A percentile compares a stretch with the other conserved stretches of the same genome.
Evolutionary conservation across 2,797 vertebrate species (phyloP).

Genomic region (Spea hammondii): DNA sequence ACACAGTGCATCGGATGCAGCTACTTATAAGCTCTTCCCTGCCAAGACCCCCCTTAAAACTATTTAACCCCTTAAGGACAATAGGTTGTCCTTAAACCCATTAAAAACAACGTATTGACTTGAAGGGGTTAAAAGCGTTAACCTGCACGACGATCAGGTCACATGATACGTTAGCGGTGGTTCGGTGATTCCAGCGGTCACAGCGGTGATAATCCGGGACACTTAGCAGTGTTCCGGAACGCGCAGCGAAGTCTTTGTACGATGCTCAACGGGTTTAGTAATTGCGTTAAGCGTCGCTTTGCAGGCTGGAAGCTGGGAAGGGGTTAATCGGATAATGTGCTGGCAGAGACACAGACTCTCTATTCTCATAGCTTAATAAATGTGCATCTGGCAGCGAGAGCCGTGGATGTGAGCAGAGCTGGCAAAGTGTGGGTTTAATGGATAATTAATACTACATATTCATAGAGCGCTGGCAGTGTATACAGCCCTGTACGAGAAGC

Average conservation of each 20-base stretch:
- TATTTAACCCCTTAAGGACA: no score
- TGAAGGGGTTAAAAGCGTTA: no score
- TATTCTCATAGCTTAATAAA: slow-evolving; percentile 28
- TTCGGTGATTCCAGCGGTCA: no score
- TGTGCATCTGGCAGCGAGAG: slow-evolving; percentile 24
- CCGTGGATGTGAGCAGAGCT: slow-evolving; percentile 19
- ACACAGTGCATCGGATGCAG: no score
- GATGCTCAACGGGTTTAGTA: background rate
- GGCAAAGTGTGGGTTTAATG: slow-evolving; percentile 27
- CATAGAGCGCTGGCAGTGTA: slow-evolving; percentile 20
- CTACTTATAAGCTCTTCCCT: no score
- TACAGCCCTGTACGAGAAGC: slow-evolving; percentile 2
- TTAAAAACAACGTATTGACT: no score
- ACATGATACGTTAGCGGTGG: no score
- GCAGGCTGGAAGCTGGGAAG: background rate
- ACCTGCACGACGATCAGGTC: no score
- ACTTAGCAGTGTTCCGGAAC: no score
- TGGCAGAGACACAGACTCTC: slow-evolving; percentile 16
- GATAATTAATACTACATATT: slow-evolving; percentile 42
- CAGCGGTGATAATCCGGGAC: no score
- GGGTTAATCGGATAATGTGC: slow-evolving; percentile 24
- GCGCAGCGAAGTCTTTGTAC: background rate
- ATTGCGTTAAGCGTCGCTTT: background rate
- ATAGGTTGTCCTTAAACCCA: no score
- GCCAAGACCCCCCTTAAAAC: no score